Percentiles rank a stretch among this genome's conserved stretches.
Conservation (phyloP, 2,797 vertebrate species). For the Pagetopsis macropterus region DNA sequence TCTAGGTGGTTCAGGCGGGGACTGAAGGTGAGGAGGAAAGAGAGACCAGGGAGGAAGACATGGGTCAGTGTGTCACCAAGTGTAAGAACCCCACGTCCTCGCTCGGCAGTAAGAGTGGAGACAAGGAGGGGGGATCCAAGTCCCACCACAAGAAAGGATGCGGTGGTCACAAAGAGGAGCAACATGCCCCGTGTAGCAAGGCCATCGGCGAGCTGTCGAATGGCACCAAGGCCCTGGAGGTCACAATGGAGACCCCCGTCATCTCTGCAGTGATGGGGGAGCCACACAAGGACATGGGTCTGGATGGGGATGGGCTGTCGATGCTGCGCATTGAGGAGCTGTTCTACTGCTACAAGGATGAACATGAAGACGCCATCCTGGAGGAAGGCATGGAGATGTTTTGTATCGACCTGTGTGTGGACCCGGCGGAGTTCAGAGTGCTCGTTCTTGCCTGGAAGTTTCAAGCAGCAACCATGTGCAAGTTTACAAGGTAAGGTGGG, state of each 20-base stretch:
- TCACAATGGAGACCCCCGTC: conserved; percentile 85
- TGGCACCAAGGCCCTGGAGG: conserved; percentile 92
- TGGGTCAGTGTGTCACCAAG: conserved; percentile 99
- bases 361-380: conserved; percentile 94
- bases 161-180: conserved; percentile 88
- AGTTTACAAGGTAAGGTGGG: conserved; percentile 94
- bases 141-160: conserved; percentile 90
- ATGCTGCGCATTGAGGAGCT: conserved; percentile 90
- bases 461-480: conserved; percentile 99
- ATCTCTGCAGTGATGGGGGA: conserved; percentile 81
- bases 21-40: conserved; percentile 81
- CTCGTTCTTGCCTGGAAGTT: conserved; percentile 99
- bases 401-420: conserved; percentile 95
- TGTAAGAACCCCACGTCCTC: conserved; percentile 99
- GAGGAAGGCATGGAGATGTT: conserved; percentile 99
- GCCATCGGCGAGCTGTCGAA: conserved; percentile 91
- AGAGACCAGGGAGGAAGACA: conserved; percentile 82
- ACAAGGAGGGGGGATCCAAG: conserved; percentile 92
- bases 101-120: conserved; percentile 98
- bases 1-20: conserved; percentile 83
- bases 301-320: conserved; percentile 87
- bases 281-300: conserved; percentile 81
- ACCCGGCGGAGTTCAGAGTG: conserved; percentile 97
- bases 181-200: conserved; percentile 85
- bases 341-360: conserved; percentile 94